phyloP scores from a whole-genome alignment of 1,140 invertebrate genomes.

The Drosophila tropicalis region DNA sequence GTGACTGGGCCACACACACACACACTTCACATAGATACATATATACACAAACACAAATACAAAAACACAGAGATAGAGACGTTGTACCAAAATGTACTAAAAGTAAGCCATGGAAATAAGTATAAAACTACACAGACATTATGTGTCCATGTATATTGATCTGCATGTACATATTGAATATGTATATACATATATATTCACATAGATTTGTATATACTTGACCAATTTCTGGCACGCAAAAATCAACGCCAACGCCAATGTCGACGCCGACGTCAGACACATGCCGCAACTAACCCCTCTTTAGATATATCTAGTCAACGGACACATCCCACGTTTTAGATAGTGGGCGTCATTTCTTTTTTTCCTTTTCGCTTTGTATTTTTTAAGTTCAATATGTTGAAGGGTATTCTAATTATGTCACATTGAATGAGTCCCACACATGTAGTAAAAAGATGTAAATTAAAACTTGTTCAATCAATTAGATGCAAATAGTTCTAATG shows the following conservation, averaged over 20 bases:
- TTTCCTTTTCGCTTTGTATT: too few species aligned
- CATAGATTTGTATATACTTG: conserved; percentile 29
- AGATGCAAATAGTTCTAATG: too few species aligned
- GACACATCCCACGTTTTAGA: not conserved
- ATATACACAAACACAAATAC: not conserved
- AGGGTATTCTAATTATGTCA: conserved; percentile 3
- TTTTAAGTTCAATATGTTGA: not conserved
- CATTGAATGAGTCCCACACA: not conserved
- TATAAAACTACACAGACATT: conserved; percentile 4
- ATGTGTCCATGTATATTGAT: conserved; percentile 1
- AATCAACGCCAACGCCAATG: conserved; percentile 33
- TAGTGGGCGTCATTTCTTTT: not conserved
- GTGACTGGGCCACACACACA: conserved; percentile 53
- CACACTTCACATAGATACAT: conserved; percentile 1
- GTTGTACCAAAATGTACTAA: conserved; percentile 10
- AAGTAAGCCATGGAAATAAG: conserved; percentile 11
- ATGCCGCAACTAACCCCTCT: not conserved
- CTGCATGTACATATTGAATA: not conserved
- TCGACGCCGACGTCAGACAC: not conserved
- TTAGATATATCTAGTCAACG: not conserved
- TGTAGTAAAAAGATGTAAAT: too few species aligned
- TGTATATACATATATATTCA: not conserved
- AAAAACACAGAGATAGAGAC: not conserved
- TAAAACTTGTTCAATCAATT: too few species aligned
- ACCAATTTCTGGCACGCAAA: conserved; percentile 42